phyloP scores from a whole-genome alignment of 2,797 vertebrate genomes.

The Ptychobarbus kaznakovi region DNA sequence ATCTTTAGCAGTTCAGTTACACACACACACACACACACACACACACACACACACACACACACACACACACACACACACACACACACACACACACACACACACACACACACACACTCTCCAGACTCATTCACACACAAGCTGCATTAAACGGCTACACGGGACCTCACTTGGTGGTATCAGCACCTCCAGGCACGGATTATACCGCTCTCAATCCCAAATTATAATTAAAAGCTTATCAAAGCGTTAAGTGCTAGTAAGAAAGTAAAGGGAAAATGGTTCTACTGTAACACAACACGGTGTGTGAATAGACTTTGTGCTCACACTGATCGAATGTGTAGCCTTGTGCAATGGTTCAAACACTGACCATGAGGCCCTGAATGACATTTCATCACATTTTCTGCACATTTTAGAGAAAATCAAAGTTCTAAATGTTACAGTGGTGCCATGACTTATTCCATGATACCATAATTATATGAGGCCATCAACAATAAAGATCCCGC shows the following conservation, averaged over 20 bases:
- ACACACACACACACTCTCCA: constrained; percentile 9
- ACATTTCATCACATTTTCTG: neutral
- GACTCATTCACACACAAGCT: neutral
- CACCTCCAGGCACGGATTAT: constrained; percentile 56
- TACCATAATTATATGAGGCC: neutral
- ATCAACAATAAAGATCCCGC: neutral
- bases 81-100: constrained; percentile 30
- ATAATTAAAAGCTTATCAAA: constrained; percentile 59
- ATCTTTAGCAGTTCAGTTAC: constrained; percentile 39
- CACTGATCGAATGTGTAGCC: neutral
- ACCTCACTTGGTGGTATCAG: constrained; percentile 49
- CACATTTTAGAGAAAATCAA: neutral
- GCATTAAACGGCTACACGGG: constrained; percentile 33
- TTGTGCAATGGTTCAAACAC: neutral
- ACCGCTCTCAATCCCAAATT: constrained; percentile 54
- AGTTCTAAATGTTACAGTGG: neutral
- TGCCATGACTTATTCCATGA: neutral
- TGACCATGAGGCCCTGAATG: neutral
- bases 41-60: constrained; percentile 20
- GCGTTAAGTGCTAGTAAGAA: constrained; percentile 50
- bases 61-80: constrained; percentile 16
- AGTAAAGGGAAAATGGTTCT: constrained; percentile 46
- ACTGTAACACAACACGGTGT: constrained; percentile 29
- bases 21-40: constrained; percentile 16
- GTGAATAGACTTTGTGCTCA: constrained; percentile 6